Evolutionary conservation across 2,888 invertebrate species (phyloP).

Genomic region (Coleophora flavipennella): DNA sequence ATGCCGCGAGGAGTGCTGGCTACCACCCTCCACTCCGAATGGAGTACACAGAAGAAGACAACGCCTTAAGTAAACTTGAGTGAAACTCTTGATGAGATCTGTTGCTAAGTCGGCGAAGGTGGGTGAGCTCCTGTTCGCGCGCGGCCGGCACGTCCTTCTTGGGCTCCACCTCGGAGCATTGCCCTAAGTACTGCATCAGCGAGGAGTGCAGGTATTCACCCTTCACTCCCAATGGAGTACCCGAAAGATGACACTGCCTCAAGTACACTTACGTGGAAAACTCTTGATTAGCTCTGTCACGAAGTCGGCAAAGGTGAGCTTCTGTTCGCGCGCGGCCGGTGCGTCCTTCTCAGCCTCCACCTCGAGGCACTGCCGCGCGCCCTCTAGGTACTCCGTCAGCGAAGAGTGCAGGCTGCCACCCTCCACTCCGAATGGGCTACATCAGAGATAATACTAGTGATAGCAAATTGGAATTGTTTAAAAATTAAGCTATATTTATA

Average conservation of each 20-base stretch:
- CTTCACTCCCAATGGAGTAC: too few species aligned
- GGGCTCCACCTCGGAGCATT: conserved; percentile 92
- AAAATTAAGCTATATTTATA: too few species aligned
- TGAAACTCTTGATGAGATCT: conserved; percentile 94
- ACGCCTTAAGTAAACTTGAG: too few species aligned
- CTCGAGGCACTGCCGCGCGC: conserved; percentile 91
- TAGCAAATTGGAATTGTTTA: too few species aligned
- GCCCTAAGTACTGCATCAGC: conserved; percentile 96
- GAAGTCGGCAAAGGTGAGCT: conserved; percentile 95
- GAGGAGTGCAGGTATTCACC: too few species aligned
- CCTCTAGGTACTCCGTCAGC: conserved; percentile 96
- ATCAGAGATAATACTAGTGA: conserved; percentile 3
- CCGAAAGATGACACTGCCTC: too few species aligned
- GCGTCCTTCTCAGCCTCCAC: conserved; percentile 95
- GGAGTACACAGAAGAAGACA: too few species aligned
- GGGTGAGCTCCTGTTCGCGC: conserved; percentile 90
- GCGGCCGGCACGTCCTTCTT: conserved; percentile 93
- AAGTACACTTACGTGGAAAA: conserved; percentile 88
- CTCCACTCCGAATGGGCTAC: conserved; percentile 87
- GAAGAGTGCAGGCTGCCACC: conserved; percentile 88
- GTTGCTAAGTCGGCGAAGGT: conserved; percentile 96
- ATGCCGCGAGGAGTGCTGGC: too few species aligned
- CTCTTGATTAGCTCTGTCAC: conserved; percentile 94
- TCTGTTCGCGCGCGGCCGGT: conserved; percentile 88
- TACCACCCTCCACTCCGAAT: too few species aligned